phyloP scores from a whole-genome alignment of 2,797 vertebrate species.

The Argya squamiceps region DNA sequence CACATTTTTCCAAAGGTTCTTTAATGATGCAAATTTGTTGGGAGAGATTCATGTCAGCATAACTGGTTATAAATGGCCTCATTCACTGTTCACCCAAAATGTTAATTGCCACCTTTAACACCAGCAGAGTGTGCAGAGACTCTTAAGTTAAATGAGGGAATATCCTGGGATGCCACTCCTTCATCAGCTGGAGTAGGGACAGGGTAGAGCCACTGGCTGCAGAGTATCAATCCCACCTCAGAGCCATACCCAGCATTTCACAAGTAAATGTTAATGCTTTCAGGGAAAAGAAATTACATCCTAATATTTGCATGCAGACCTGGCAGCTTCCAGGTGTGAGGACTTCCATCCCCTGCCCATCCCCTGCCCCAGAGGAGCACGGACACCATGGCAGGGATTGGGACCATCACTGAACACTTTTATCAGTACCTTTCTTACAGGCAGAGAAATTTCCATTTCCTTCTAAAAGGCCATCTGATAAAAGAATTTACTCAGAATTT shows the following conservation, averaged over 20 bases:
- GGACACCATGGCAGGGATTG: accelerated
- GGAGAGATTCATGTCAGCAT: constrained; percentile 4
- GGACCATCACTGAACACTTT: not conserved
- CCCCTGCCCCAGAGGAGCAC: not conserved
- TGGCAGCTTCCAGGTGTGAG: not conserved
- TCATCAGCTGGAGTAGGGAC: not conserved
- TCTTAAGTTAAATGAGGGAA: not conserved
- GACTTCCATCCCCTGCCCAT: not conserved
- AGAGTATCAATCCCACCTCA: not conserved
- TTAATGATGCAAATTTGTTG: constrained; percentile 50
- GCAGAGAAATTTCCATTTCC: not conserved
- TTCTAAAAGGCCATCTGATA: not conserved
- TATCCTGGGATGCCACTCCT: not conserved
- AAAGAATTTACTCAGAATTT: not conserved
- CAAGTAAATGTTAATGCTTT: not conserved
- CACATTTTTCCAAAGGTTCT: constrained; percentile 60
- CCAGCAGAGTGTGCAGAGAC: not conserved
- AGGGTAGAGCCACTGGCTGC: not conserved
- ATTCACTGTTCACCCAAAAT: not conserved
- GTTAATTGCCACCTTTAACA: not conserved
- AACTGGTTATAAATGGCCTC: constrained; percentile 35
- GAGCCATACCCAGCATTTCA: not conserved
- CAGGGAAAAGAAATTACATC: not conserved
- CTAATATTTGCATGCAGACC: not conserved
- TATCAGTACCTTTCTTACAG: not conserved